Base-by-base conservation (phyloP, 2,888 invertebrate species). In the Yponomeuta cagnagella region DNA sequence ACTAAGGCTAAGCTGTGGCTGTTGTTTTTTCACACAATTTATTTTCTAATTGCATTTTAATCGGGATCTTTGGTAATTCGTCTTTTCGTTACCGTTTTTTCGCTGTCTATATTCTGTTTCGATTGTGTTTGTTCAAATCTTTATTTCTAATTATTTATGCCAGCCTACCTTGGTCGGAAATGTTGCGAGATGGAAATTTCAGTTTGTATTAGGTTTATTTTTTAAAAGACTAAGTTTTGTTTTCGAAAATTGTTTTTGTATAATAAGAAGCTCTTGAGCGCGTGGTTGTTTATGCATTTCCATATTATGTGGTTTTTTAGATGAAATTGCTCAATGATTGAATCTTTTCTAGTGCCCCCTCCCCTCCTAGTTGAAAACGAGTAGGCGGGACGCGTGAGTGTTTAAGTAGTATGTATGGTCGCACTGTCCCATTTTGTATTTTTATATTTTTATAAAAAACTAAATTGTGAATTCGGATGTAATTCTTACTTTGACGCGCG, bases 381-480 rank as follows among this genome's bases (percentile, higher is more conserved):
- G 76, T 80, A 80, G 85, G 83, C 83, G 85, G 86, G 86, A 83
- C 83, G 87, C 82, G 86, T 87, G 88, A 82, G 79, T 85, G 80
- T 77, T 78, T 80, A 58, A 79, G 52, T 66, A 10, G 37, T 82
- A 79, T 80, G 85, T 82, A 75, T 86, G 85, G 84, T 89, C 85
- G 89, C 90, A 88, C 88, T 90, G 90, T 91, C 90, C 91, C 91
- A 87, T 91, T 91, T 91, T 91, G 91, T 91, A 91, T 90, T 91
- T 91, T 91, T 91, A 89, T 91, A 91, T 91, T 91, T 91, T 91
- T 91, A 91, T 91, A 91, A 90, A 86, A 84, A 89, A 88, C 82
- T 82, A 87, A 86, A 86, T 87, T 85, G 87, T 84, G 87, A 85
- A 90, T 90, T 90, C 87, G 88, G 85, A 87, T 82, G 89, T 89